Percentiles rank a stretch among this genome's conserved stretches.
These are phyloP conservation scores for Diachasmimorpha longicaudata DNA, from an alignment of 1,140 invertebrate genomes.

Conservation along the genomic window DNA sequence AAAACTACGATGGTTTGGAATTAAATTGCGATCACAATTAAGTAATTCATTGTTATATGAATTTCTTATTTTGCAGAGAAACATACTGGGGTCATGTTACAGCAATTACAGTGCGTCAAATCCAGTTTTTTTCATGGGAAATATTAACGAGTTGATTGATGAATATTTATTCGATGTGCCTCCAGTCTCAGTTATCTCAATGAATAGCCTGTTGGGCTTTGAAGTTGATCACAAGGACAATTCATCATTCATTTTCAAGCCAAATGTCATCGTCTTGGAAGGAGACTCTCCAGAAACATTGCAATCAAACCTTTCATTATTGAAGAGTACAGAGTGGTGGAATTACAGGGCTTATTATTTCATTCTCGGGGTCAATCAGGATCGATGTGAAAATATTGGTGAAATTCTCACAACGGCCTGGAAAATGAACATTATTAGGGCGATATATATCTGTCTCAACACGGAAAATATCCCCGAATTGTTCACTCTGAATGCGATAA, in stretches of 20 bases:
- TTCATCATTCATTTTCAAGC: background rate
- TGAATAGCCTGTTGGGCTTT: background rate
- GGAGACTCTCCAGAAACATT: background rate
- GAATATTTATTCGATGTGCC: background rate
- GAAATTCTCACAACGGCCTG: background rate
- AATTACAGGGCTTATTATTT: background rate
- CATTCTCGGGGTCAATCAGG: background rate
- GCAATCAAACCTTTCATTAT: background rate
- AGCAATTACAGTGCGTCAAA: background rate
- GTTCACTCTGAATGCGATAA: background rate
- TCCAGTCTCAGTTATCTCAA: background rate
- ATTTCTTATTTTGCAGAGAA: background rate
- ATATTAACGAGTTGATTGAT: background rate
- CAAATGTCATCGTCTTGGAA: background rate
- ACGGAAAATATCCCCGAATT: background rate
- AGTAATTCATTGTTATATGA: background rate
- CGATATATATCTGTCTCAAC: background rate
- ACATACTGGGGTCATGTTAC: background rate
- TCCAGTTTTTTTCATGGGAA: background rate
- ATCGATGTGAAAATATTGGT: background rate
- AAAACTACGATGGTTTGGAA: too few relatives aligned
- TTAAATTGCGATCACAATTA: background rate
- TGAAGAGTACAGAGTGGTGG: background rate
- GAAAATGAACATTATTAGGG: background rate
- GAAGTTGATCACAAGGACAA: background rate